Evolutionary conservation across 2,888 invertebrate species (phyloP).

Genomic region (Drosophila peninsularis): DNA sequence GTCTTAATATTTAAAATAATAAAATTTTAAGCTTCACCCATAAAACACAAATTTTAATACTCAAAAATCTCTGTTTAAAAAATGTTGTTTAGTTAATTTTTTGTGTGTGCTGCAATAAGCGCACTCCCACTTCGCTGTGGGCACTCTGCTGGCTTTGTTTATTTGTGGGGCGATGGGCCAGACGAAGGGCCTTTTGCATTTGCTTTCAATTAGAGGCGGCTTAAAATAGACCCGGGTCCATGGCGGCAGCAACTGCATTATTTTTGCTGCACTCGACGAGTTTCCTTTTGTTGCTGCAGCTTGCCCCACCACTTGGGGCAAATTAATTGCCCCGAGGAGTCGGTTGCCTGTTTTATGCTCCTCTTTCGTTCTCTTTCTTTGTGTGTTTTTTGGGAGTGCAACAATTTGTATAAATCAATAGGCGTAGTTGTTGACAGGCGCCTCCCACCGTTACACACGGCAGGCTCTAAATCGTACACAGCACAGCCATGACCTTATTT

Average conservation of each 20-base stretch:
- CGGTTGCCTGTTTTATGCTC: slow-evolving; percentile 50
- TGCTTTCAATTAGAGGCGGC: slow-evolving; percentile 54
- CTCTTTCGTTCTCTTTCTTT: neutral
- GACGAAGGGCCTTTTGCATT: slow-evolving; percentile 43
- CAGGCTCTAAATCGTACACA: slow-evolving; percentile 37
- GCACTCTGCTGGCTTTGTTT: slow-evolving; percentile 29
- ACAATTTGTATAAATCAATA: slow-evolving; percentile 72
- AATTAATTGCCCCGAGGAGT: slow-evolving; percentile 67
- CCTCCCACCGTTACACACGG: slow-evolving; percentile 30
- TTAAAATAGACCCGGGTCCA: slow-evolving; percentile 33
- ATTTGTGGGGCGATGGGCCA: slow-evolving; percentile 38
- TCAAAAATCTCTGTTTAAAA: too few species aligned
- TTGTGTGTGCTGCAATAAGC: slow-evolving; percentile 6
- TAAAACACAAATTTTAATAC: too few species aligned
- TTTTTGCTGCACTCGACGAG: slow-evolving; percentile 57
- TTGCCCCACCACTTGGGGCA: slow-evolving; percentile 41
- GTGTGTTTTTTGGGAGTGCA: slow-evolving; percentile 35
- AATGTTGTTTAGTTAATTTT: neutral
- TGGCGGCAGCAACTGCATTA: slow-evolving; percentile 38
- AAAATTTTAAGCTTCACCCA: too few species aligned
- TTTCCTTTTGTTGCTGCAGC: slow-evolving; percentile 21
- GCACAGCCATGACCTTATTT: slow-evolving; percentile 59
- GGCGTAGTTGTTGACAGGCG: slow-evolving; percentile 65
- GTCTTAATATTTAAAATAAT: neutral
- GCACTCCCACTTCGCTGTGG: slow-evolving; percentile 11